phyloP scores from a whole-genome alignment of 2,797 vertebrate genomes.

The Hydrolagus colliei region DNA sequence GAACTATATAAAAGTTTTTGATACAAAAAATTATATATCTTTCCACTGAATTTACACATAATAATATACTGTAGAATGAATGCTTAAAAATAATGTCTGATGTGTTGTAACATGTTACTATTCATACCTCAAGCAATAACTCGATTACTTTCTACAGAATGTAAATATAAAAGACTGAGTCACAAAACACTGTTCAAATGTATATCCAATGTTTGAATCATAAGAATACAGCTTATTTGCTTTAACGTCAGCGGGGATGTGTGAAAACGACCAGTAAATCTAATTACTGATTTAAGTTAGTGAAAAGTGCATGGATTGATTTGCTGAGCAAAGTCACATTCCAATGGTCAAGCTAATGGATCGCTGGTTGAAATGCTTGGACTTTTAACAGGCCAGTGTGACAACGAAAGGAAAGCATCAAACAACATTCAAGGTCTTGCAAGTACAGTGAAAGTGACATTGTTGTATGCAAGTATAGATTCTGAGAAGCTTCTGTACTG shows the following conservation, averaged over 20 bases:
- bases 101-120: neutral
- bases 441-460: neutral
- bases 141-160: neutral
- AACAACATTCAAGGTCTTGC: neutral
- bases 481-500: neutral
- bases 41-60: slow-evolving; percentile 29
- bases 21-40: slow-evolving; percentile 28
- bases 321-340: too few relatives aligned
- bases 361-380: neutral
- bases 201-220: slow-evolving; percentile 18
- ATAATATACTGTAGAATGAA: slow-evolving; percentile 20
- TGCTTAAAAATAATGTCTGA: slow-evolving; percentile 22
- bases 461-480: neutral
- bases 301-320: neutral
- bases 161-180: slow-evolving; percentile 13
- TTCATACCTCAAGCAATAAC: slow-evolving; percentile 26
- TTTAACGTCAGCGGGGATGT: slow-evolving; percentile 12
- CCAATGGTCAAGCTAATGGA: too few relatives aligned
- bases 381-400: neutral
- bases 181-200: slow-evolving; percentile 22
- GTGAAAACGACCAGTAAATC: neutral
- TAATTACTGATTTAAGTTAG: slow-evolving; percentile 14
- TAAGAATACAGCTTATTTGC: slow-evolving; percentile 19
- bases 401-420: neutral
- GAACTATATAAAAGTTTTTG: slow-evolving; percentile 31